phyloP scores from a whole-genome alignment of 2,797 vertebrate genomes.

The Rhinatrema bivittatum region DNA sequence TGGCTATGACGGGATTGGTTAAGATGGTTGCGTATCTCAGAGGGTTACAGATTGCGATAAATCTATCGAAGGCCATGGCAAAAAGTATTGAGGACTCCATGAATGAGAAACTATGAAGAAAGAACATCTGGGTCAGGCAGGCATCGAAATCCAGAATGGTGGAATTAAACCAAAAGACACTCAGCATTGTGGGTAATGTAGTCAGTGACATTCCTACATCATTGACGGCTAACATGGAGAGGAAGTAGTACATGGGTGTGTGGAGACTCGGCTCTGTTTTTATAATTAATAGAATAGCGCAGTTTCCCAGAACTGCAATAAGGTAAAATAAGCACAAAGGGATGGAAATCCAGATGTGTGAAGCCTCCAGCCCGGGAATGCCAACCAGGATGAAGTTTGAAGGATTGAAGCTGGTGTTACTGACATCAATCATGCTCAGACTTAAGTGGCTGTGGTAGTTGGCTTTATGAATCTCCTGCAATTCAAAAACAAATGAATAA shows the following conservation, averaged over 20 bases:
- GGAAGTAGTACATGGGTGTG: conserved; percentile 1
- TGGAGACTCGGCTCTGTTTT: background rate
- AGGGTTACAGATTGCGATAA: conserved; percentile 41
- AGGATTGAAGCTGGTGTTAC: background rate
- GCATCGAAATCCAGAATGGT: conserved; percentile 4
- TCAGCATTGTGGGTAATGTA: background rate
- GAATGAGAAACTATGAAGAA: conserved; percentile 44
- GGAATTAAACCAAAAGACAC: conserved; percentile 5
- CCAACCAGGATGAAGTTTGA: conserved; percentile 1
- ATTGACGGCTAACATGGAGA: background rate
- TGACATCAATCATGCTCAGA: background rate
- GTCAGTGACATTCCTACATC: background rate
- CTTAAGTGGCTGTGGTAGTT: too few species aligned
- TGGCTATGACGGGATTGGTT: too few species aligned
- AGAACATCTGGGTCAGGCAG: conserved; percentile 38
- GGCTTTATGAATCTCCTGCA: too few species aligned
- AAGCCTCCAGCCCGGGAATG: background rate
- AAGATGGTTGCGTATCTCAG: conserved; percentile 34
- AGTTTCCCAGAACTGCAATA: background rate
- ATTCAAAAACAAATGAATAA: too few species aligned
- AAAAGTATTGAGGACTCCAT: conserved; percentile 44
- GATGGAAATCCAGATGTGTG: background rate
- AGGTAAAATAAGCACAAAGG: background rate
- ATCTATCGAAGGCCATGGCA: conserved; percentile 45
- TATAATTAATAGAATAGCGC: background rate